Percentiles rank a stretch among this genome's conserved stretches.
Conservation (phyloP, 2,113 vertebrate species). For the Tiliqua scincoides region DNA sequence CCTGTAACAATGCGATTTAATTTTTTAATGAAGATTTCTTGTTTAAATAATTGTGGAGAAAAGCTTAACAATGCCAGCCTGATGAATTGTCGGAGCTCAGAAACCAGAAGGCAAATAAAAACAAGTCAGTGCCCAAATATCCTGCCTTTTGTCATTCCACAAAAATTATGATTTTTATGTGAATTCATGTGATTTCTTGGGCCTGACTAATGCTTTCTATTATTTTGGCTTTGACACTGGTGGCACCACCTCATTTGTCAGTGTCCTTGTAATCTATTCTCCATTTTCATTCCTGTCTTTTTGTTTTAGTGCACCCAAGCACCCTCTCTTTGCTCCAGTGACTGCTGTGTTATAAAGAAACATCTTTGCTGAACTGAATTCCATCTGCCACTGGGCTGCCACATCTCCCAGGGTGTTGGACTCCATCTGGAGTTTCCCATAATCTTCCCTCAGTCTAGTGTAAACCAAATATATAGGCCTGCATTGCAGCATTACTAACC, state of each 20-base stretch:
- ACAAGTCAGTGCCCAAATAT: background rate
- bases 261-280: constrained; percentile 32
- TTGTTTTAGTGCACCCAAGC: constrained; percentile 40
- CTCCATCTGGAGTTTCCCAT: background rate
- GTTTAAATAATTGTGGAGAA: background rate
- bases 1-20: background rate
- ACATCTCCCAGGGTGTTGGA: constrained; percentile 8
- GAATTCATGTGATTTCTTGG: constrained; percentile 14
- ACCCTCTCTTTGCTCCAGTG: constrained; percentile 12
- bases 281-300: constrained; percentile 20
- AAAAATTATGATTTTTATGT: background rate
- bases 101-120: background rate
- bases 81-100: background rate
- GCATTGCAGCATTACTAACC: background rate
- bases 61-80: background rate
- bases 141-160: background rate
- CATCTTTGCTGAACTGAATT: constrained; percentile 25
- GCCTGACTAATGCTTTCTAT: constrained; percentile 17
- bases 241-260: background rate
- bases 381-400: constrained; percentile 4
- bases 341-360: constrained; percentile 12
- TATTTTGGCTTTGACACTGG: constrained; percentile 7
- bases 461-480: background rate
- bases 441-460: background rate
- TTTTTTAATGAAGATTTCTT: background rate